Percentiles rank a stretch among this genome's conserved stretches.
Evolutionary conservation across 2,113 vertebrate genomes (phyloP).

Genomic region (Passerina amoena): DNA sequence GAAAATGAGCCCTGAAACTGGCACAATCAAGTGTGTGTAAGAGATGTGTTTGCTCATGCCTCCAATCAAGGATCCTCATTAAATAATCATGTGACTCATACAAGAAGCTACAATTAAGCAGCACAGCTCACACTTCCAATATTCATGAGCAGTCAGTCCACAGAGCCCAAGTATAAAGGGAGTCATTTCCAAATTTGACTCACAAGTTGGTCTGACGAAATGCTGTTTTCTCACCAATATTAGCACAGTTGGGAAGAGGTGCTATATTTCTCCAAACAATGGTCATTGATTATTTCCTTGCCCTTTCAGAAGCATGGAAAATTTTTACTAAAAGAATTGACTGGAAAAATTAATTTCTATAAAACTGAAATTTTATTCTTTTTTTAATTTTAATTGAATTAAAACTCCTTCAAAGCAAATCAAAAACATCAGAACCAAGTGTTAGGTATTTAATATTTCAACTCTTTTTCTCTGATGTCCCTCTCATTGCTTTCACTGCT

Average conservation of each 20-base stretch:
- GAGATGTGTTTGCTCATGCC: neutral
- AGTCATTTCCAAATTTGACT: neutral
- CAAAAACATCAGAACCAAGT: neutral
- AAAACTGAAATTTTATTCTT: neutral
- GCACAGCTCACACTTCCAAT: neutral
- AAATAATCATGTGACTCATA: slow-evolving; percentile 14
- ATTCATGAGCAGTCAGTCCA: neutral
- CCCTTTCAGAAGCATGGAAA: neutral
- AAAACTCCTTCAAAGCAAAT: neutral
- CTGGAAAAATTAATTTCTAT: neutral
- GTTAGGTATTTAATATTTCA: neutral
- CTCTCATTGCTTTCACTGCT: neutral
- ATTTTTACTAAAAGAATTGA: neutral
- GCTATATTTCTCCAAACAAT: neutral
- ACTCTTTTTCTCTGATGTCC: neutral
- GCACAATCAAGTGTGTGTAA: neutral
- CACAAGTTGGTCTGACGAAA: neutral
- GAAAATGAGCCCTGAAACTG: neutral
- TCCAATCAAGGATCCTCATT: neutral
- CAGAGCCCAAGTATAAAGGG: neutral
- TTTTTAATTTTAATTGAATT: neutral
- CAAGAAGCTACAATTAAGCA: slow-evolving; percentile 20
- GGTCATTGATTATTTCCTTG: neutral
- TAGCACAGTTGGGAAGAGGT: neutral
- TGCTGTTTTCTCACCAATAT: neutral